Evolutionary conservation across 1,140 invertebrate species (phyloP), one percentile per base, ranked within the genome.

Genomic region (Bicyclus anynana): DNA sequence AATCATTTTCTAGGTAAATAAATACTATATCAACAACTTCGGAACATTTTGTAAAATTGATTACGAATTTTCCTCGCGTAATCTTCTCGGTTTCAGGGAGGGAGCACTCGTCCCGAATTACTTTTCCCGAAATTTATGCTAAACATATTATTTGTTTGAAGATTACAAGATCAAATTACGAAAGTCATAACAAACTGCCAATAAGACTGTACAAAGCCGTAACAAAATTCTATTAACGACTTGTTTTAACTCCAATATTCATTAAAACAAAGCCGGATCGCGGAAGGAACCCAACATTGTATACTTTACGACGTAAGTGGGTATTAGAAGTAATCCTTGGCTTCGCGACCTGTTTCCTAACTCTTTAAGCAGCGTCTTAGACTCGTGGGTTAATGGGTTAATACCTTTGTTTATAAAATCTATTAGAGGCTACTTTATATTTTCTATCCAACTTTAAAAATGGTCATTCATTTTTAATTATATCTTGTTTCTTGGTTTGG

Each of bases 211-310:
- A 44, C 46, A 44, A 52, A 51, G 38, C 37, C 35, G 27, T 35
- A 42, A 56, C 18, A 53, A 46, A 59, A 62, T 59, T 59, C 56
- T 38, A 59, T 59, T 62, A 66, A 66, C 48, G 56, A 56, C 52
- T 66, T 66, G 64, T 62, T 59, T 33, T 66, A 62, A 67, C 49
- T 67, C 56, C 59, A 48, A 67, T 59, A 62, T 62, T 67, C 60
- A 62, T 62, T 62, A 62, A 55, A 56, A 53, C 48, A 59, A 53
- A 59, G 52, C 53, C 53, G 46, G 54, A 60, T 60, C 37, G 35
- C 37, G 57, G 42, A 46, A 48, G 33, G 57, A 49, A 48, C 33
- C 38, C 47, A 44, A 55, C 53, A 50, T 48, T 59, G 59, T 60
- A 59, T 51, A 59, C 46, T 63, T 62, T 59, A 63, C 59, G 53